A percentile compares a stretch with the other conserved stretches of the same genome.
Conservation (phyloP, 2,113 vertebrate genomes). For the Coptodon bakossiorum region DNA sequence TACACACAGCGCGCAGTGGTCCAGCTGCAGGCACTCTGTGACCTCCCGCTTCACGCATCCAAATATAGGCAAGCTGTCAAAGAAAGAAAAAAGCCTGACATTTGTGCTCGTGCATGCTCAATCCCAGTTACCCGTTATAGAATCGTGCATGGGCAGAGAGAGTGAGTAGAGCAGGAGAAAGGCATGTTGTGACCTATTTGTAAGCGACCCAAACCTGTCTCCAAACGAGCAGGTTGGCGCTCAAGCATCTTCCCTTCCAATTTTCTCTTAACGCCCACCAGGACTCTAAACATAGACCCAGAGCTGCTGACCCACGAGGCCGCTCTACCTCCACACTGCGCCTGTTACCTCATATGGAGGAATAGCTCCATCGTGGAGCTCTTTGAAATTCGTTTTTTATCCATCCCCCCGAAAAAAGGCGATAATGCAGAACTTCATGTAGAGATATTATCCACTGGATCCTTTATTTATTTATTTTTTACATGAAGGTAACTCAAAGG, state of each 20-base stretch:
- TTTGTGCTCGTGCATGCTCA: neutral
- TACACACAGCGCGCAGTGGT: neutral
- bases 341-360: neutral
- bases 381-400: neutral
- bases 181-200: neutral
- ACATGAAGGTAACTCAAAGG: neutral
- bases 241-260: neutral
- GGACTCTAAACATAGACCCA: slow-evolving; percentile 32
- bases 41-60: neutral
- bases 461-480: neutral
- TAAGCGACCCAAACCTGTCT: neutral
- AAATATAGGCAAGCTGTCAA: neutral
- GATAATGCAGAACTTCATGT: neutral
- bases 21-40: neutral
- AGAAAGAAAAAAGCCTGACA: neutral
- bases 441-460: neutral
- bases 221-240: neutral
- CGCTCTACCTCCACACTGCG: neutral
- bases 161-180: neutral
- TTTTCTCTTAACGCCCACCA: slow-evolving; percentile 40
- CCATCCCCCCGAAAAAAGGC: neutral
- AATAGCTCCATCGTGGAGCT: neutral
- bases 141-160: neutral
- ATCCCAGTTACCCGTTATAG: neutral
- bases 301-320: slow-evolving; percentile 27